Evolutionary conservation across 2,888 invertebrate genomes (phyloP).

Genomic region (Tenodera sinensis): DNA sequence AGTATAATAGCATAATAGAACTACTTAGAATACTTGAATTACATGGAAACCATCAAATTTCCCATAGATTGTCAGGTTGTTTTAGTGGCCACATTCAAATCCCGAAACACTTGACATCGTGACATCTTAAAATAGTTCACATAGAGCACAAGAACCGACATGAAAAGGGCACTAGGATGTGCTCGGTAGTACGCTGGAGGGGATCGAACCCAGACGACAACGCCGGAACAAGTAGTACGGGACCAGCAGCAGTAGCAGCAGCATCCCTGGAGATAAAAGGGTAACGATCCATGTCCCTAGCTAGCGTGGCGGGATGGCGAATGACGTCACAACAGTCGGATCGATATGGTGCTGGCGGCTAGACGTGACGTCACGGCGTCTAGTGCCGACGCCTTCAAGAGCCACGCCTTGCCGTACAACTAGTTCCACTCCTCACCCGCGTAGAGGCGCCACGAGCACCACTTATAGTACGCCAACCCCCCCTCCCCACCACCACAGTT

Average conservation of each 20-base stretch:
- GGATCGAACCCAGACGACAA: not conserved
- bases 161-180: no score
- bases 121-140: no score
- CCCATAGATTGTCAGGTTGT: no score
- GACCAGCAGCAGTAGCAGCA: not conserved
- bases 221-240: not conserved
- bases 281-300: not conserved
- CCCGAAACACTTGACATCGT: no score
- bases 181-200: not conserved
- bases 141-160: no score
- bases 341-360: not conserved
- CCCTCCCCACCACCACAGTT: not conserved
- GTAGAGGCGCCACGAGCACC: not conserved
- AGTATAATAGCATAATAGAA: no score
- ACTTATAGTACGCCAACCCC: not conserved
- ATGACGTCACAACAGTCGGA: slow-evolving; percentile 4
- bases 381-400: not conserved
- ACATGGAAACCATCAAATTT: no score
- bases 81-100: no score
- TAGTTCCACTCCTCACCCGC: slow-evolving; percentile 1
- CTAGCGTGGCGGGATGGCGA: not conserved
- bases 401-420: slow-evolving; percentile 12
- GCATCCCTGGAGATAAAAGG: slow-evolving; percentile 4
- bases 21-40: no score
- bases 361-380: slow-evolving; percentile 15